Percentiles rank a stretch among this genome's conserved stretches.
phyloP scores from a whole-genome alignment of 2,888 invertebrate species.

The Lysandra bellargus region DNA sequence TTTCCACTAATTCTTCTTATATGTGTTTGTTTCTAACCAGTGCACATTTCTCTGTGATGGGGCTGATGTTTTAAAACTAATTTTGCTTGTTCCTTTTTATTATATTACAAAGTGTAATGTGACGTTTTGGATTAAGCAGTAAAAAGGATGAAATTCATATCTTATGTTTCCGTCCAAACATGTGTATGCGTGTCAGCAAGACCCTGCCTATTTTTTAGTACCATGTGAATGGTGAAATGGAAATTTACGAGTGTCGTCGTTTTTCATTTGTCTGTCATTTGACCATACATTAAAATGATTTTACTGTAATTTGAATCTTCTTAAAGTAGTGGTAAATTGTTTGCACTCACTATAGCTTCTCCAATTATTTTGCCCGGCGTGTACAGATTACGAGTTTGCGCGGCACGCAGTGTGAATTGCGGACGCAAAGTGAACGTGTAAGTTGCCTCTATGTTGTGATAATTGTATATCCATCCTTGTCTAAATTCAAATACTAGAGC shows the following conservation, averaged over 20 bases:
- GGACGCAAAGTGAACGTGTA: constrained; percentile 62
- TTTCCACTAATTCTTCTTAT: not conserved
- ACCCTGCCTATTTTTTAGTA: not conserved
- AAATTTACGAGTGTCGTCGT: not conserved
- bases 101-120: not conserved
- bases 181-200: not conserved
- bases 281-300: not conserved
- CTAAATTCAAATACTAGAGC: not conserved
- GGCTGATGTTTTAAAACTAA: not conserved
- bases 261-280: not conserved
- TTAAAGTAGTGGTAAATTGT: not conserved
- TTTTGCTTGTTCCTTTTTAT: not conserved
- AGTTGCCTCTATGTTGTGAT: constrained; percentile 48
- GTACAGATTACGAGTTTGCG: constrained; percentile 67
- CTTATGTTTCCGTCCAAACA: not conserved
- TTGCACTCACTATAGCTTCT: not conserved
- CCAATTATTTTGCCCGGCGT: constrained; percentile 32
- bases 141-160: not conserved
- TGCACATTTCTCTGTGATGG: not conserved
- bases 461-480: constrained; percentile 3
- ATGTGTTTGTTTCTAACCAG: not conserved
- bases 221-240: not conserved
- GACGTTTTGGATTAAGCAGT: not conserved
- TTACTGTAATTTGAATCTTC: not conserved
- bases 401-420: constrained; percentile 60